Base-by-base conservation (phyloP, 2,888 invertebrate species). In the Leptura quadrifasciata region DNA sequence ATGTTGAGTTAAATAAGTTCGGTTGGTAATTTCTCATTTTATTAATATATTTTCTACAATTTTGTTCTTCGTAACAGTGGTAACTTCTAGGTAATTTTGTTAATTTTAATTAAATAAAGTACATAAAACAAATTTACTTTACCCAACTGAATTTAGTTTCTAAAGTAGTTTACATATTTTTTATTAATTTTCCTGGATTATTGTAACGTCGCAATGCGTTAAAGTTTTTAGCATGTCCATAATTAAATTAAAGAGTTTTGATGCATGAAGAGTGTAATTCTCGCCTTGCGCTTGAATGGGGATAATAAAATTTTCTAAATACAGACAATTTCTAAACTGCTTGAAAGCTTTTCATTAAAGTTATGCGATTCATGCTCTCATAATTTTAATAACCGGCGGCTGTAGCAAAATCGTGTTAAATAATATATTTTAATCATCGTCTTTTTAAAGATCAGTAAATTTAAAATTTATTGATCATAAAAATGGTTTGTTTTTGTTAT, bases 231-330 rank as follows among this genome's bases (percentile, higher is more conserved):
- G 24, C 68, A 27, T 35, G n/a, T 27, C 20, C 55, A 31, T 63
- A 63, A 63, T 68, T 65, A 57, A 55, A 68, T 57, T 54, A 57
- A 68, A 68, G 68, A 57, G 54, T 68, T 31, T 57, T 57, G 17
- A 31, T 55, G 68, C 27, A 20, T 17, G 54, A 68, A n/a, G 57
- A 17, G 55, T 24, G 27, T 68, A 68, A 68, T 57, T 68, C 55
- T 68, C 68, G 35, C 31, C 31, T 31, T 24, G 55, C 68, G 55
- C 17, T 9, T 35, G 15, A 57, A 20, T 21, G 64, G 5, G 64
- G 64, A 65, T 57, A 55, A 57, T 57, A 35, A 31, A 68, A 68
- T 55, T 27, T 68, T 68, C 55, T 55, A 55, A 68, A 68, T 68
- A 68, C 55, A 55, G 47, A 54, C 55, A 31, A 68, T 57, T 55